phyloP scores from a whole-genome alignment of 2,888 invertebrate species.

The Drosophila diplacantha region DNA sequence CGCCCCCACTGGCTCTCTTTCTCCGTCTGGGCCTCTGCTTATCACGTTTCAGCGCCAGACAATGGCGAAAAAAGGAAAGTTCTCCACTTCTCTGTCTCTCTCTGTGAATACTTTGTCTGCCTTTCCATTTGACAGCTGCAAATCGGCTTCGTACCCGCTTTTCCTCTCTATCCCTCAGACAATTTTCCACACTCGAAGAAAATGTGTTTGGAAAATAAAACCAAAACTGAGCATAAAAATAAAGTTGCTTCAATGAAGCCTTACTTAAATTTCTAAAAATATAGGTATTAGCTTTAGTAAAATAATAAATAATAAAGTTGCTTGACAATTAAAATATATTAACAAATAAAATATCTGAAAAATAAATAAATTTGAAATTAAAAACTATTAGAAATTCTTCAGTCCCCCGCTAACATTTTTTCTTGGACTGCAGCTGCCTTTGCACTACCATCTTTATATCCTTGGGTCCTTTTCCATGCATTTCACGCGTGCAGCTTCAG shows the following conservation, averaged over 20 bases:
- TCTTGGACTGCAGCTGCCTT: not conserved
- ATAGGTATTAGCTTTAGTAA: not conserved
- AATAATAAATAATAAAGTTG: not conserved
- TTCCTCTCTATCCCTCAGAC: not conserved
- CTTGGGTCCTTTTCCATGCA: constrained; percentile 28
- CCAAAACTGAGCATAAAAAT: not conserved
- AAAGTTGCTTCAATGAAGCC: not conserved
- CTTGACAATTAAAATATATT: not conserved
- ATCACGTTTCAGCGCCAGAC: constrained; percentile 56
- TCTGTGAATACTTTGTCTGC: constrained; percentile 43
- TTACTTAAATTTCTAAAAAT: not conserved
- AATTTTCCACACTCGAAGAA: not conserved
- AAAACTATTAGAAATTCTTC: not conserved
- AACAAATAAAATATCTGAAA: not conserved
- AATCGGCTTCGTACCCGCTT: constrained; percentile 42
- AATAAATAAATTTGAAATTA: not conserved
- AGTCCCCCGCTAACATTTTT: not conserved
- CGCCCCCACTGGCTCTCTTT: not conserved
- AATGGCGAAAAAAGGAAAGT: constrained; percentile 54
- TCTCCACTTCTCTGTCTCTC: constrained; percentile 17
- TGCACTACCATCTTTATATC: not conserved
- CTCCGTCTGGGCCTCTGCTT: constrained; percentile 27
- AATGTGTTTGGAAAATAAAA: not conserved
- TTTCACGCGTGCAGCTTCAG: constrained; percentile 41
- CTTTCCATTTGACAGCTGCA: constrained; percentile 60